Conservation (phyloP, 1,140 invertebrate genomes). For the Drosophila lowei region DNA sequence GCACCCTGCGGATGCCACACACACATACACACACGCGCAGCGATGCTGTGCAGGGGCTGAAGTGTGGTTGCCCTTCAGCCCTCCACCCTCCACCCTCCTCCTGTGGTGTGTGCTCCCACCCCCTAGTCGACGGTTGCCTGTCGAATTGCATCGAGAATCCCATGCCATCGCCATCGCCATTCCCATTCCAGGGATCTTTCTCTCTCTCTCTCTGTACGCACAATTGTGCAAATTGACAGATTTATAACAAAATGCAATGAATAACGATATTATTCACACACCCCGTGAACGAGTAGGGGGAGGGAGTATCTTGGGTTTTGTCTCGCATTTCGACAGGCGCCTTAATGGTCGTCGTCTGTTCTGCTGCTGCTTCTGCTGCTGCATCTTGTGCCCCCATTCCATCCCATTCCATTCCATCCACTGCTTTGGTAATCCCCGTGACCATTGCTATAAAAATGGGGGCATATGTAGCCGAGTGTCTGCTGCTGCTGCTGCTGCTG, state of each 20-base stretch:
- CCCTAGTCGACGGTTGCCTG: slow-evolving; percentile 3
- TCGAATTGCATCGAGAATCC: slow-evolving; percentile 36
- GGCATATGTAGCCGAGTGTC: slow-evolving; percentile 49
- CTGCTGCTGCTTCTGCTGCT: background rate
- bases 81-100: background rate
- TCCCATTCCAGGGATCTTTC: slow-evolving; percentile 1
- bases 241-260: slow-evolving; percentile 80
- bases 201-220: slow-evolving; percentile 38
- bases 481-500: slow-evolving; percentile 4
- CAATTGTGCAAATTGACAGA: slow-evolving; percentile 81
- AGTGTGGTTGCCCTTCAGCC: slow-evolving; percentile 7
- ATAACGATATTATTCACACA: slow-evolving; percentile 69
- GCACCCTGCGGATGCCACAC: slow-evolving; percentile 38
- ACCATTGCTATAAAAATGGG: slow-evolving; percentile 61
- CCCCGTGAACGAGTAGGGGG: background rate
- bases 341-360: slow-evolving; percentile 48
- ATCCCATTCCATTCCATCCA: background rate
- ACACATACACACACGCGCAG: slow-evolving; percentile 26
- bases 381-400: background rate
- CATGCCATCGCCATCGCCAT: background rate
- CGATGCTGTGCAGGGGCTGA: slow-evolving; percentile 13
- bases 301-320: slow-evolving; percentile 7
- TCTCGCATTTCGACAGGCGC: slow-evolving; percentile 63
- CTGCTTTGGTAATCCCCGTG: slow-evolving; percentile 54
- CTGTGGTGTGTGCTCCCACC: slow-evolving; percentile 2